Conservation (phyloP, 2,797 vertebrate species). For the Sparidentex hasta region DNA sequence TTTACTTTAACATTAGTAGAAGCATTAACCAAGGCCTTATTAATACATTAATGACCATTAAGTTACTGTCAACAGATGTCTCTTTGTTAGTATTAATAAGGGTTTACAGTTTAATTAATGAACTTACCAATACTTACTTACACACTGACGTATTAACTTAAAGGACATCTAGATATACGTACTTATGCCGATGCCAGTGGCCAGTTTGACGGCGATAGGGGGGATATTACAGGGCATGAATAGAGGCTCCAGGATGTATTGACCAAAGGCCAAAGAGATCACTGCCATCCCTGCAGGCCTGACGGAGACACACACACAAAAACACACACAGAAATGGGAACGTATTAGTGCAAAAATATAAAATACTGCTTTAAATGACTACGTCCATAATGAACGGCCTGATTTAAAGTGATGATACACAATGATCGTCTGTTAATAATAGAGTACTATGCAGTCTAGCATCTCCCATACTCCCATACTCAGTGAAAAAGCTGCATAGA, state of each 20-base stretch:
- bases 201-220: conserved; percentile 91
- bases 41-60: too few relatives aligned
- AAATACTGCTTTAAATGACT: neutral
- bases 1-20: too few relatives aligned
- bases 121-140: too few relatives aligned
- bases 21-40: too few relatives aligned
- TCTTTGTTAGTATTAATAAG: too few relatives aligned
- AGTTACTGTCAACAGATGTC: too few relatives aligned
- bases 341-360: neutral
- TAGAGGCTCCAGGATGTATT: conserved; percentile 95
- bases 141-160: neutral
- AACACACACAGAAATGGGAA: neutral
- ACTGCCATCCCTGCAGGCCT: conserved; percentile 95
- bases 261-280: conserved; percentile 95
- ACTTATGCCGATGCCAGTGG: conserved; percentile 94
- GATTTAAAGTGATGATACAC: neutral
- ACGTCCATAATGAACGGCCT: neutral
- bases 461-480: too few relatives aligned
- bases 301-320: conserved; percentile 28
- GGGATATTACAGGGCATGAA: conserved; percentile 95
- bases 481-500: neutral
- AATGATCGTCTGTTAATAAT: neutral
- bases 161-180: conserved; percentile 69
- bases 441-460: too few relatives aligned
- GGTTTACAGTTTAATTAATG: too few relatives aligned